These are phyloP conservation scores for Equus przewalskii DNA, from an alignment of 2,113 vertebrate species.

Conservation along the genomic window DNA sequence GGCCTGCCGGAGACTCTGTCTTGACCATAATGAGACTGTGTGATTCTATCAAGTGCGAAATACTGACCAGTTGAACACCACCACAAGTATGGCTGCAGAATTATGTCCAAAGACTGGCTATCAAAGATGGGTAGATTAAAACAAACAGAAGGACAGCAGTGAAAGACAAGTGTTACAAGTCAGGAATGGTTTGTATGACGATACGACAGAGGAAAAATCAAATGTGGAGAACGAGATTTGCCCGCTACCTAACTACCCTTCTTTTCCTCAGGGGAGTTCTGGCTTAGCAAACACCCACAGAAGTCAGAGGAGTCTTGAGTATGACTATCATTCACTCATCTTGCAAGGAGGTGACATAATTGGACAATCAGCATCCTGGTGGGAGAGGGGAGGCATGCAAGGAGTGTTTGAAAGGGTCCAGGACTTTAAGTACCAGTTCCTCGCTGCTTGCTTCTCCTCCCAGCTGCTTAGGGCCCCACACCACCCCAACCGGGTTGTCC, in stretches of 20 bases:
- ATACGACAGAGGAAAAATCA: neutral
- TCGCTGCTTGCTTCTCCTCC: neutral
- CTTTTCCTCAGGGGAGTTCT: neutral
- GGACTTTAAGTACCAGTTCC: neutral
- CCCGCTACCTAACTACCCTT: neutral
- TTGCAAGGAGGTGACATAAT: neutral
- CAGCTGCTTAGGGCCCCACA: neutral
- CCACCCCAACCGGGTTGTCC: neutral
- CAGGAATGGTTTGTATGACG: neutral
- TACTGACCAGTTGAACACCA: neutral
- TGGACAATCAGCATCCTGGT: neutral
- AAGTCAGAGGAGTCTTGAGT: neutral
- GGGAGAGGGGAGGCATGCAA: fast-evolving
- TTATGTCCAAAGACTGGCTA: neutral
- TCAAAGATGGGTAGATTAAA: neutral
- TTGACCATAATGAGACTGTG: neutral
- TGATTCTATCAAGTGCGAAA: neutral
- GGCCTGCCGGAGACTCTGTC: neutral
- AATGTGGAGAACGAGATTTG: neutral
- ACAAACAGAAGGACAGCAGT: neutral
- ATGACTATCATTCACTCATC: neutral
- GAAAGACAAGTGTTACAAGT: neutral
- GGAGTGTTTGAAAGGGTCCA: neutral
- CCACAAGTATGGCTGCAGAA: neutral
- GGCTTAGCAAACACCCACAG: neutral